Conservation (phyloP, 2,888 invertebrate genomes). For the Yponomeuta malinellus region DNA sequence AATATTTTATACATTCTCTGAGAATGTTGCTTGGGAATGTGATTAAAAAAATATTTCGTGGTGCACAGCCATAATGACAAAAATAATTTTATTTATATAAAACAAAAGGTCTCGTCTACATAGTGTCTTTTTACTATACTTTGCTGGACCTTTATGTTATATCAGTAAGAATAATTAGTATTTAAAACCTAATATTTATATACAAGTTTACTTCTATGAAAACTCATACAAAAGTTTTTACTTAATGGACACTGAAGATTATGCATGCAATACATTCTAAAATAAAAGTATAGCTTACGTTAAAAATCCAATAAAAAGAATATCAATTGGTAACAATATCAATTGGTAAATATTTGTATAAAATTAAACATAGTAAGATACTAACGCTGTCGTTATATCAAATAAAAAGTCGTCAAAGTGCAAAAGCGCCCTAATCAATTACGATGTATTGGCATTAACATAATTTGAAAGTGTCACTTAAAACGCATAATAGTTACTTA, state of each 20-base stretch:
- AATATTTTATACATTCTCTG: slow-evolving; percentile 12
- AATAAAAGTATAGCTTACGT: too few species aligned
- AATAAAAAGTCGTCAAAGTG: neutral
- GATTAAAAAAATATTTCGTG: slow-evolving; percentile 21
- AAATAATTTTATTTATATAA: slow-evolving; percentile 26
- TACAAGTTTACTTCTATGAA: too few species aligned
- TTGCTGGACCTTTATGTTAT: neutral
- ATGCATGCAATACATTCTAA: too few species aligned
- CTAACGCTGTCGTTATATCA: neutral
- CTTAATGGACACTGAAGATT: too few species aligned
- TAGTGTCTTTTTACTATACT: neutral
- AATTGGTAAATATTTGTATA: too few species aligned
- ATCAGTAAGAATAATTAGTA: too few species aligned
- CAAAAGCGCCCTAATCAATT: neutral
- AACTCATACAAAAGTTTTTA: too few species aligned
- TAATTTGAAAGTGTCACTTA: too few species aligned
- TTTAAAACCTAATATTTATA: too few species aligned
- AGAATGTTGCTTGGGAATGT: slow-evolving; percentile 22
- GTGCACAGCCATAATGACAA: slow-evolving; percentile 28
- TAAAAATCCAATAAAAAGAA: too few species aligned
- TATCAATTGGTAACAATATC: too few species aligned
- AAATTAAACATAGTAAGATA: neutral
- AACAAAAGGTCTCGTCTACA: neutral
- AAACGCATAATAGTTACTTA: neutral
- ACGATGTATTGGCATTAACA: too few species aligned